Evolutionary conservation across 2,888 invertebrate genomes (phyloP).

Genomic region (Apotomis capreana): DNA sequence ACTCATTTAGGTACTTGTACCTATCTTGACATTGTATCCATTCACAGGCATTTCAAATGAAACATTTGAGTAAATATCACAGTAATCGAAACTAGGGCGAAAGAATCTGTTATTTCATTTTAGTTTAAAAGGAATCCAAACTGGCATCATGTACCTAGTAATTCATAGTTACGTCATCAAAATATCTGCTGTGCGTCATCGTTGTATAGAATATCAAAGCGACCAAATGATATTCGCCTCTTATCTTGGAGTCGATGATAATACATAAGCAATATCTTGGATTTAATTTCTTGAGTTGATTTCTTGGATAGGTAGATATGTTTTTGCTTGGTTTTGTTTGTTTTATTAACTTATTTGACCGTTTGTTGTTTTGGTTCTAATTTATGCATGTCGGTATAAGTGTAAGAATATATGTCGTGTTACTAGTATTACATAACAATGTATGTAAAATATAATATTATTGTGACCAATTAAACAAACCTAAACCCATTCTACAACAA

Average conservation of each 20-base stretch:
- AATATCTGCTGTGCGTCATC: slow-evolving; percentile 36
- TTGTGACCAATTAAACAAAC: slow-evolving; percentile 40
- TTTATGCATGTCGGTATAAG: slow-evolving; percentile 64
- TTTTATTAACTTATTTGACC: slow-evolving; percentile 74
- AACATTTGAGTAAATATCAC: slow-evolving; percentile 23
- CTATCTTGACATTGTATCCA: neutral
- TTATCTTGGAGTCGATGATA: slow-evolving; percentile 37
- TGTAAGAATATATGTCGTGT: slow-evolving; percentile 56
- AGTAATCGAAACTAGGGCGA: slow-evolving; percentile 11
- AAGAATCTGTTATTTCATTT: slow-evolving; percentile 8
- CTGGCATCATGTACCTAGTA: neutral
- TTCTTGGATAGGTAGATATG: slow-evolving; percentile 63
- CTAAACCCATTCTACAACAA: slow-evolving; percentile 49
- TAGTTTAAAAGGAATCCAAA: slow-evolving; percentile 1
- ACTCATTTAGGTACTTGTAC: neutral
- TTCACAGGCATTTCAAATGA: slow-evolving; percentile 8
- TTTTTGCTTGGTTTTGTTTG: slow-evolving; percentile 72
- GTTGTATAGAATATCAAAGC: slow-evolving; percentile 23
- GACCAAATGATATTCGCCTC: slow-evolving; percentile 28
- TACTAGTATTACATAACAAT: slow-evolving; percentile 40
- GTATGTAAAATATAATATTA: slow-evolving; percentile 38
- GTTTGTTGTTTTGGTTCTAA: slow-evolving; percentile 72
- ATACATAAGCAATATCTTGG: slow-evolving; percentile 36
- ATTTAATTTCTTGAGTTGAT: slow-evolving; percentile 47
- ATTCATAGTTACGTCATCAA: slow-evolving; percentile 2